Base-by-base conservation (phyloP, 2,888 invertebrate species). In the Archips xylosteana region DNA sequence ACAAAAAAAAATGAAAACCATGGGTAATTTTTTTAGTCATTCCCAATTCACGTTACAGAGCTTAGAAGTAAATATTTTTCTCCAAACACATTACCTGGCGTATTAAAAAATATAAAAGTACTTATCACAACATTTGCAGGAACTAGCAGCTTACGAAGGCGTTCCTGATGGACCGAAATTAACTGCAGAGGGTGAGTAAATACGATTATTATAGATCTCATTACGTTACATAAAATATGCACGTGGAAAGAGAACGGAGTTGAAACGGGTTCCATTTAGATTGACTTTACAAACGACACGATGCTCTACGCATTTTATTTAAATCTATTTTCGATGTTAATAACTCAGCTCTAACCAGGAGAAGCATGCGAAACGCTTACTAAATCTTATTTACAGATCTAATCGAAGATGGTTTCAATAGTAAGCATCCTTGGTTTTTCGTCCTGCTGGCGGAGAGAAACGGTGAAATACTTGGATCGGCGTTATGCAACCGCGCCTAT, bases 401-500 rank as follows among this genome's bases (percentile, higher is more conserved):
- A 79, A 92, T 95, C 81, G 89, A 89, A 81, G 97, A 97, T 89
- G 97, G 97, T 32, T 97, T 97, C 88, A 96, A 96, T 45, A 79
- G 86, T 6, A 85, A 94, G 0, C 94, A 95, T 75, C 95, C 96
- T 71, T 95, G 95, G 83, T 97, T 96, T 89, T 94, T 95, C 75
- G 95, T 95, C 75, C 90, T 96, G 79, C 96, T 97, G 60, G 97
- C 96, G 63, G 96, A 96, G 88, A 77, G 83, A 60, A 78, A 71
- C 79, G 89, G 74, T 81, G 89, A 36, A 76, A 80, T 96, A 49
- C 93, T 97, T 72, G 98, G 98, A 1, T 97, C 97, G 88, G 96
- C 97, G 36, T 87, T 99, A 32, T 98, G 96, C 90, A 98, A 96
- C 90, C 96, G 96, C 82, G 96, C 96, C 67, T 99, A 98, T 92